Conservation (phyloP, 1,140 invertebrate genomes). For the Heliconius hermathena region DNA sequence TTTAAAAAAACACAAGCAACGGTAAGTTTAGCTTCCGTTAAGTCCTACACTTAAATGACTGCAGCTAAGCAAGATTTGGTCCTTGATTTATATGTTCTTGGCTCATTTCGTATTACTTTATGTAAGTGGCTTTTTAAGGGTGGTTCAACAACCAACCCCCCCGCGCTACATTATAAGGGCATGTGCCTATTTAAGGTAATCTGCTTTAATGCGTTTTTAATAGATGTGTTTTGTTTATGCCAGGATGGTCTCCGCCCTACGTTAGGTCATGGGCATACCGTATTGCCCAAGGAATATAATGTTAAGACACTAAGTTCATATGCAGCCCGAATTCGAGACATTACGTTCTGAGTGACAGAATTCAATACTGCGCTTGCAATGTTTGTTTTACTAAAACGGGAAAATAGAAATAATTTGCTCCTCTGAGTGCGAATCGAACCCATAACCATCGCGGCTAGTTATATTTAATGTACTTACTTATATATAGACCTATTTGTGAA, state of each 20-base stretch:
- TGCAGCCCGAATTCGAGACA: neutral
- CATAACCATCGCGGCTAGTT: too few relatives aligned
- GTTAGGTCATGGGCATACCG: neutral
- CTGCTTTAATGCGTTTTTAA: neutral
- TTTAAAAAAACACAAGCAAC: neutral
- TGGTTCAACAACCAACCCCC: neutral
- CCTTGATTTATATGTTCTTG: constrained; percentile 20
- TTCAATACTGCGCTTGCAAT: neutral
- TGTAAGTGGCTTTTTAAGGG: constrained; percentile 3
- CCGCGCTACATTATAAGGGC: neutral
- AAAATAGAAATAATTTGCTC: too few relatives aligned
- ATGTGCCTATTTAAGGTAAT: neutral
- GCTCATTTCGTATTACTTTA: constrained; percentile 13
- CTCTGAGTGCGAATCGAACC: too few relatives aligned
- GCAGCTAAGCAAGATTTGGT: constrained; percentile 41
- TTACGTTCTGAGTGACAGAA: neutral
- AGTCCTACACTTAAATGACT: constrained; percentile 50
- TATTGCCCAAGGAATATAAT: neutral
- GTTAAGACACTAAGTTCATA: neutral
- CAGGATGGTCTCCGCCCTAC: neutral
- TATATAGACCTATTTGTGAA: too few relatives aligned
- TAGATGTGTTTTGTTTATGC: constrained; percentile 3
- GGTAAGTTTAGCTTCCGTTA: constrained; percentile 48
- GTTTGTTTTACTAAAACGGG: too few relatives aligned
- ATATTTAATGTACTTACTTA: too few relatives aligned